Percentiles rank a stretch among this genome's conserved stretches.
These are phyloP conservation scores for Calephelis nemesis DNA, from an alignment of 1,140 invertebrate genomes.

Conservation along the genomic window DNA sequence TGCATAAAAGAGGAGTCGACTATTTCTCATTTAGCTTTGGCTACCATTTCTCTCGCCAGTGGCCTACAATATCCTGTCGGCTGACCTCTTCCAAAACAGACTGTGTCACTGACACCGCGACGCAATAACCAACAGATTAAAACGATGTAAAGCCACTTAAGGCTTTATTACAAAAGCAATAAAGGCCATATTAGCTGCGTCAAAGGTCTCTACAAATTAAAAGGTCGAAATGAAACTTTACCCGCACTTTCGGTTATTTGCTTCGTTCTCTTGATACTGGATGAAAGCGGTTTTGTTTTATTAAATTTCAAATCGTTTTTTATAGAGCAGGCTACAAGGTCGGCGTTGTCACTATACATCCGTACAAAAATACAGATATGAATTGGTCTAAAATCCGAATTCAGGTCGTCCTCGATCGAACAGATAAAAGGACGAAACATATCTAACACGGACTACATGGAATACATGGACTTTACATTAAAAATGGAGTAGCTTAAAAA, in stretches of 20 bases:
- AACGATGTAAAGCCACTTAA: conserved; percentile 45
- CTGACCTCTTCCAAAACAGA: conserved; percentile 50
- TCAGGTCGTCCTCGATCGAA: too few species aligned
- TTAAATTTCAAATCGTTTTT: conserved; percentile 21
- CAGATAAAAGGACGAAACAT: too few species aligned
- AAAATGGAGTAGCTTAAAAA: too few species aligned
- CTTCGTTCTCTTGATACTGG: conserved; percentile 51
- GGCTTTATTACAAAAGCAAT: conserved; percentile 69
- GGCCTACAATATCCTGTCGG: conserved; percentile 71
- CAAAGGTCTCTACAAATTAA: conserved; percentile 64
- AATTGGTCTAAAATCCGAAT: too few species aligned
- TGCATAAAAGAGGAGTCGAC: conserved; percentile 14
- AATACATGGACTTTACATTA: too few species aligned
- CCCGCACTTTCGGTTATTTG: conserved; percentile 48
- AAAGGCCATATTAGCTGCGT: conserved; percentile 59
- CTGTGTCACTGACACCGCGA: conserved; percentile 29
- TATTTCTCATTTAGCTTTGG: conserved; percentile 66
- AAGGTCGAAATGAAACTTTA: conserved; percentile 62
- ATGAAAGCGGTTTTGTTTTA: conserved; percentile 41
- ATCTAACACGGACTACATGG: too few species aligned
- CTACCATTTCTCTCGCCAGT: conserved; percentile 61
- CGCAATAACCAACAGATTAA: conserved; percentile 48
- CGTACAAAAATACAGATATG: too few species aligned
- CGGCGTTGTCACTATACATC: background rate
- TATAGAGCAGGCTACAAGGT: background rate